phyloP scores from a whole-genome alignment of 2,113 vertebrate species.

The Dasyurus viverrinus region DNA sequence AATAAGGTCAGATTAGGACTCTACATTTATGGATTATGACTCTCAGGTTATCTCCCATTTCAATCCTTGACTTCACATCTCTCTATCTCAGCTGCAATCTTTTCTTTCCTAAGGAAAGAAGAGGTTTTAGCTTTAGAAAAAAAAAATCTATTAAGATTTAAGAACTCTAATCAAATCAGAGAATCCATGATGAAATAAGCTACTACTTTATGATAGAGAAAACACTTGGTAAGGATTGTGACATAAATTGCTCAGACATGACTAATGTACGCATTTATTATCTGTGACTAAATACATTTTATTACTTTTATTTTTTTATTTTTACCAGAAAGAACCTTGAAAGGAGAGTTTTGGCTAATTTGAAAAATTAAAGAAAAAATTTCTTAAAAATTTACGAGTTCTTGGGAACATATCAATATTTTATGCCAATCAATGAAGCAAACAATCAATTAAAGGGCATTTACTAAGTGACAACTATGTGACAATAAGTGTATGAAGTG shows the following conservation, averaged over 20 bases:
- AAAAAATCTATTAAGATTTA: not conserved
- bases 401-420: not conserved
- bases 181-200: not conserved
- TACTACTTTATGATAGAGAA: not conserved
- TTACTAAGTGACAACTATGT: not conserved
- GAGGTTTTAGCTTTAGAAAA: not conserved
- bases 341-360: not conserved
- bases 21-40: not conserved
- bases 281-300: not conserved
- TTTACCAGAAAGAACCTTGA: not conserved
- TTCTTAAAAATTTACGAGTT: not conserved
- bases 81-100: not conserved
- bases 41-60: not conserved
- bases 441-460: not conserved
- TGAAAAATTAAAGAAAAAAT: not conserved
- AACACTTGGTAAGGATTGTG: not conserved
- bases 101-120: not conserved
- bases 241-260: not conserved
- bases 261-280: not conserved
- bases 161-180: not conserved
- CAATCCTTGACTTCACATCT: not conserved
- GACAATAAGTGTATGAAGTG: not conserved
- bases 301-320: not conserved
- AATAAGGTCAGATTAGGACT: not conserved
- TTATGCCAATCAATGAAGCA: not conserved